Base-by-base conservation (phyloP, 2,113 vertebrate species). In the Falcunculus frontatus region DNA sequence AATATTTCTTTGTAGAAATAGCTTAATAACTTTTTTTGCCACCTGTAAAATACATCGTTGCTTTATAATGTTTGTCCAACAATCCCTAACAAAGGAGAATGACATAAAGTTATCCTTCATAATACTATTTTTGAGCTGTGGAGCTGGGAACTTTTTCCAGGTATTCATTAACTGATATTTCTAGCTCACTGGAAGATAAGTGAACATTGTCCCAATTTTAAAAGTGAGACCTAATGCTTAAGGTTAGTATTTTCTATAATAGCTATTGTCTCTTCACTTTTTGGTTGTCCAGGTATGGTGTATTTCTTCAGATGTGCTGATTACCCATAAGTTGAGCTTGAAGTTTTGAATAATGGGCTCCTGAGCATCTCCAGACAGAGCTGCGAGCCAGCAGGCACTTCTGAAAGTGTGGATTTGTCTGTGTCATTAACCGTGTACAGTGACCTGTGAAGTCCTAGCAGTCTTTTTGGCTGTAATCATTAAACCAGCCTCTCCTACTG, bases 331-430 rank as follows among this genome's bases (percentile, higher is more conserved):
- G 89, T 27, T 72, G 56, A 75, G 94, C 73, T 89, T 78, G 69
- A 70, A 92, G 65, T 75, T 95, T 89, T 95, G 93, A 96, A 79
- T 96, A 97, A 95, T 87, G 93, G 93, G 89, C 93, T 95, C 27
- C 56, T 50, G 89, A 92, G 84, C 73, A 89, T 84, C 95, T 86
- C 79, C 79, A 89, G 87, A 74, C 64, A 44, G 87, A 93, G 82
- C 78, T 0, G 0, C 0, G 11, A 90, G 96, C 95, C 90, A 90
- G 92, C 19, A 21, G 77, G 81, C 76, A 8, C 88, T 92, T 89
- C 14, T 49, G 55, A 39, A 78, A 87, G 81, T 6, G 30, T 1
- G 69, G 95, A 49, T 95, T 91, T 89, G 87, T 89, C 91, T 60
- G 64, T 95, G 91, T 84, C 89, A 57, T 96, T 92, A 91, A 70